Conservation (phyloP, 2,797 vertebrate species). For the Pitangus sulphuratus region DNA sequence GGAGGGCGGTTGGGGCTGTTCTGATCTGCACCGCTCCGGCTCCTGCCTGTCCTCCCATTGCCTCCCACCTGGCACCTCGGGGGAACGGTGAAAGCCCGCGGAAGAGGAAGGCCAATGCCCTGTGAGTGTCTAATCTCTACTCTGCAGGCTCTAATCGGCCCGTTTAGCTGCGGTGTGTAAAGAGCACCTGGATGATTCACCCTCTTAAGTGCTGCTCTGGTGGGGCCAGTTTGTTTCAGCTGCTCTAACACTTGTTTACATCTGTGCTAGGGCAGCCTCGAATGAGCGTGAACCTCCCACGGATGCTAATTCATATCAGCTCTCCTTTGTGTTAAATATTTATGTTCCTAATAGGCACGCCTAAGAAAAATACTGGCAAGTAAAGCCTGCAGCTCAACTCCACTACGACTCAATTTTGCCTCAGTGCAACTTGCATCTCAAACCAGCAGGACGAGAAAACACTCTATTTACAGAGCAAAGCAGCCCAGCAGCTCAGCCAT, state of each 20-base stretch:
- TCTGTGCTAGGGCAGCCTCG: not conserved
- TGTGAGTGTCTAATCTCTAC: not conserved
- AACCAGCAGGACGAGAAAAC: not conserved
- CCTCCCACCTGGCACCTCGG: not conserved
- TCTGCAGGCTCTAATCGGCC: not conserved
- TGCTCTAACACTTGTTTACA: not conserved
- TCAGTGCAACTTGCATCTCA: not conserved
- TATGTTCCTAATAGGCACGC: conserved; percentile 25
- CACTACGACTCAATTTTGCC: not conserved
- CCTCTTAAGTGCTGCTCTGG: not conserved
- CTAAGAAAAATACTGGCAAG: conserved; percentile 47
- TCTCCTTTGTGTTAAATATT: conserved; percentile 44
- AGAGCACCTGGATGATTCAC: conserved; percentile 30
- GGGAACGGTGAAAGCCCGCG: not conserved
- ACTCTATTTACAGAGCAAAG: not conserved
- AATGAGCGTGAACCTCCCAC: conserved; percentile 7
- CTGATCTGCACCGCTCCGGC: fast-evolving
- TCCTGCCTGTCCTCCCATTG: not conserved
- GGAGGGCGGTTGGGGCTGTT: not conserved
- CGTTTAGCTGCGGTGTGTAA: not conserved
- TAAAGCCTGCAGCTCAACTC: not conserved
- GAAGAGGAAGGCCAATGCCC: not conserved
- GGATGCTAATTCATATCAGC: conserved; percentile 22
- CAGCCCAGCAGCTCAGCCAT: not conserved
- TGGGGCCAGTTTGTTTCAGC: not conserved